Percentiles rank a stretch among this genome's conserved stretches.
Conservation (phyloP, 1,140 invertebrate species). For the Drosophila tropicalis region DNA sequence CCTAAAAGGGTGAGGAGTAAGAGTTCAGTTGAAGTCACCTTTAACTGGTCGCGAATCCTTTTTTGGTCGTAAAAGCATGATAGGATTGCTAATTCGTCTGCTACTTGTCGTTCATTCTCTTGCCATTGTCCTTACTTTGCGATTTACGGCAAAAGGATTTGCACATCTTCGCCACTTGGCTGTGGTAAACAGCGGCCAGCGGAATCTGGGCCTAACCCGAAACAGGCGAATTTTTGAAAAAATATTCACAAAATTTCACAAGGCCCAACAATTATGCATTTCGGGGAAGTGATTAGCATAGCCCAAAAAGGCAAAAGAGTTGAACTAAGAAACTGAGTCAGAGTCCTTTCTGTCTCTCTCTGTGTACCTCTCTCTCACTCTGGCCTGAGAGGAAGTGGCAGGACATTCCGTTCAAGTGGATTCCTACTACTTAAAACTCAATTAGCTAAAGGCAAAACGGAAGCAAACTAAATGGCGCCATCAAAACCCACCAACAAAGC, state of each 20-base stretch:
- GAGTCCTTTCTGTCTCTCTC: background rate
- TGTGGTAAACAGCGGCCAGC: constrained; percentile 38
- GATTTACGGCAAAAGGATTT: constrained; percentile 44
- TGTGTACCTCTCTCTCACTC: background rate
- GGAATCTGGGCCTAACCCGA: constrained; percentile 16
- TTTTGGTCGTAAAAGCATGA: constrained; percentile 70
- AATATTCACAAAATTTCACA: constrained; percentile 7
- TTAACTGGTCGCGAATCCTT: constrained; percentile 13
- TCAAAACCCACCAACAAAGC: constrained; percentile 49
- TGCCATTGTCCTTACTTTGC: constrained; percentile 43
- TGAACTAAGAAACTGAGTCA: constrained; percentile 19
- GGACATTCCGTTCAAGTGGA: constrained; percentile 68
- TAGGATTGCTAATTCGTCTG: constrained; percentile 77
- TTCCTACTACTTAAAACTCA: constrained; percentile 54
- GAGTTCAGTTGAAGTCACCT: constrained; percentile 8
- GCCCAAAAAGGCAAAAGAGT: constrained; percentile 61
- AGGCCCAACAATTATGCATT: constrained; percentile 67
- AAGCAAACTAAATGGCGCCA: constrained; percentile 36
- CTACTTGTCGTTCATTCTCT: constrained; percentile 75
- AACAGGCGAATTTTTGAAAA: constrained; percentile 24
- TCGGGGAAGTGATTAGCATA: constrained; percentile 70
- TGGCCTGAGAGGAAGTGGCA: constrained; percentile 48
- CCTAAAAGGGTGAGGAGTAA: constrained; percentile 52
- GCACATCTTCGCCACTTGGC: constrained; percentile 60
- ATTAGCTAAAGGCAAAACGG: constrained; percentile 50